Percentiles rank a stretch among this genome's conserved stretches.
Conservation (phyloP, 2,888 invertebrate species). For the Callyntrura sp. region DNA sequence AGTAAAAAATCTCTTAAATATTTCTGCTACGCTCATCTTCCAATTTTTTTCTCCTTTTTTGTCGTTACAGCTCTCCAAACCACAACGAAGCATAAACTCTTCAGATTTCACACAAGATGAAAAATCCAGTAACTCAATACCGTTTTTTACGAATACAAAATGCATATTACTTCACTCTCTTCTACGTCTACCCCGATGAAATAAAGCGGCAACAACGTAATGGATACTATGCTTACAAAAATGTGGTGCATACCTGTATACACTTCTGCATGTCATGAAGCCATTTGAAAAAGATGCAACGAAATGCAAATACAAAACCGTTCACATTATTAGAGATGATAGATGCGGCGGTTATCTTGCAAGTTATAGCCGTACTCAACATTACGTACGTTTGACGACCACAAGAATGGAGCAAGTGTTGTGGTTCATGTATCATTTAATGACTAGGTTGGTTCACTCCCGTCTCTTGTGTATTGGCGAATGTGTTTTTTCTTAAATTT, state of each 20-base stretch:
- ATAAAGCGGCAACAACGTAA: background rate
- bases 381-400: background rate
- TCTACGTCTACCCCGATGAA: background rate
- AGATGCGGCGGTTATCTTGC: background rate
- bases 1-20: background rate
- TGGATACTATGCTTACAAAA: slow-evolving; percentile 42
- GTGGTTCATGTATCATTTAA: slow-evolving; percentile 19
- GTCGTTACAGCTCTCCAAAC: slow-evolving; percentile 6
- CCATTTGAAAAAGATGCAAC: background rate
- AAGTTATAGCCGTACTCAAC: background rate
- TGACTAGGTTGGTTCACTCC: background rate
- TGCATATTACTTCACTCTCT: background rate
- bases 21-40: background rate
- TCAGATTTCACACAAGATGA: slow-evolving; percentile 64
- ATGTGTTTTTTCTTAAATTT: background rate
- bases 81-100: slow-evolving; percentile 61
- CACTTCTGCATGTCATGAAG: background rate
- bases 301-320: slow-evolving; percentile 23
- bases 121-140: slow-evolving; percentile 68
- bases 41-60: background rate
- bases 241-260: background rate
- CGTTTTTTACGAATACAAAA: background rate
- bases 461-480: background rate
- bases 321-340: background rate
- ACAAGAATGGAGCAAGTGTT: background rate